A percentile compares a stretch with the other conserved stretches of the same genome.
Evolutionary conservation across 1,140 invertebrate genomes (phyloP).

Genomic region (Bombus waltoni): DNA sequence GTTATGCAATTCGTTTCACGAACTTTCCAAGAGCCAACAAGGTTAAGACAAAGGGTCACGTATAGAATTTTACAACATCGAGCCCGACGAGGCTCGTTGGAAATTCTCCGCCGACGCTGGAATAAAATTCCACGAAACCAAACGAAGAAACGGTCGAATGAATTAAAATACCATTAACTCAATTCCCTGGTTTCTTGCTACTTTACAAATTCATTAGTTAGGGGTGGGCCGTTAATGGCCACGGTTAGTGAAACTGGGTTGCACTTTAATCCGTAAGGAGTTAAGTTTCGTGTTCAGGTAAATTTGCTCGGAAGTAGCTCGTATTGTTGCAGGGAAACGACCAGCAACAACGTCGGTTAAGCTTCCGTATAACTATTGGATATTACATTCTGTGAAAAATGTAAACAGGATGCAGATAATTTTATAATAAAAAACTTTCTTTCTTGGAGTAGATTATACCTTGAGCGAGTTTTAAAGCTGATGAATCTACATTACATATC

Average conservation of each 20-base stretch:
- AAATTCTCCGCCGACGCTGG: not conserved
- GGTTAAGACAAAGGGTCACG: not conserved
- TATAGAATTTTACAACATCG: not conserved
- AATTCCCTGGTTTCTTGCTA: not conserved
- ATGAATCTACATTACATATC: not conserved
- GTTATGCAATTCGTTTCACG: not conserved
- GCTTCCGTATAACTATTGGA: not conserved
- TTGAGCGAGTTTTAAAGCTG: not conserved
- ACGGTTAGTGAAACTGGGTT: conserved; percentile 23
- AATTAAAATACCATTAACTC: conserved; percentile 7
- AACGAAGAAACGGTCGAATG: not conserved
- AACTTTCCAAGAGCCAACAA: not conserved
- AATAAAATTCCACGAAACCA: not conserved
- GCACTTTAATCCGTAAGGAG: conserved; percentile 18
- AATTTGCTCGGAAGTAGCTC: conserved; percentile 1
- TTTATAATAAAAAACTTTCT: conserved; percentile 1
- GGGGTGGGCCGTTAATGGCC: conserved; percentile 4
- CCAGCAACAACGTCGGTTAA: not conserved
- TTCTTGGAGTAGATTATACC: not conserved
- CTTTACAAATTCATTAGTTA: conserved; percentile 23
- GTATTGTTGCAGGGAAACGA: not conserved
- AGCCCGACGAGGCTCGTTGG: not conserved
- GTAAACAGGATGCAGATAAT: conserved; percentile 6
- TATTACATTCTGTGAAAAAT: conserved; percentile 8
- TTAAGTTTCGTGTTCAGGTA: conserved; percentile 20